phyloP scores from a whole-genome alignment of 2,797 vertebrate genomes.

The Epinephelus awoara region DNA sequence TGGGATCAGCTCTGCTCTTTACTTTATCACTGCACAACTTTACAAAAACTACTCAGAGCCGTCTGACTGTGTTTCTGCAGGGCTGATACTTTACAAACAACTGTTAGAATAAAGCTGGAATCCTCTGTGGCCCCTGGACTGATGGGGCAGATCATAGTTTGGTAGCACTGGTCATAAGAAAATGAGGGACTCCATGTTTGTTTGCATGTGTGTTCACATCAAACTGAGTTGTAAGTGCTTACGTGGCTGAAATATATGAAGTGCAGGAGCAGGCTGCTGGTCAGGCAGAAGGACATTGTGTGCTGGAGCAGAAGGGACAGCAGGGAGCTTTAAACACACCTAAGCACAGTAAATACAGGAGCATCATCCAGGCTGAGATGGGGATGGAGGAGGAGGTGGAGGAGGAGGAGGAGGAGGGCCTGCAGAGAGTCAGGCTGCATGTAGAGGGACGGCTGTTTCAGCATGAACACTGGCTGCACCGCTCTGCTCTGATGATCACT shows the following conservation, averaged over 20 bases:
- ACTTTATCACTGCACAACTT: slow-evolving; percentile 12
- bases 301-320: slow-evolving; percentile 60
- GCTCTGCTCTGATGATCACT: no score
- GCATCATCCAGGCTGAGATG: slow-evolving; percentile 13
- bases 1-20: neutral
- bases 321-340: slow-evolving; percentile 51
- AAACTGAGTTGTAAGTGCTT: slow-evolving; percentile 40
- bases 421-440: no score
- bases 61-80: neutral
- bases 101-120: neutral
- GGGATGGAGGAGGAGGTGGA: no score
- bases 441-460: no score
- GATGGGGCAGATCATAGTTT: neutral
- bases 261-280: slow-evolving; percentile 41
- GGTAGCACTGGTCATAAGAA: neutral
- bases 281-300: slow-evolving; percentile 60
- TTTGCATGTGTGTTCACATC: slow-evolving; percentile 31
- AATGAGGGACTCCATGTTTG: slow-evolving; percentile 54
- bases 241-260: slow-evolving; percentile 68
- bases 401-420: no score
- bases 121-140: neutral
- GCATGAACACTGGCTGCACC: no score
- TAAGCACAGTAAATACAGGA: slow-evolving; percentile 37
- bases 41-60: no score
- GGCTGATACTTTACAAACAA: no score